Conservation (phyloP, 1,140 invertebrate genomes). For the Trachymyrmex cornetzi region DNA sequence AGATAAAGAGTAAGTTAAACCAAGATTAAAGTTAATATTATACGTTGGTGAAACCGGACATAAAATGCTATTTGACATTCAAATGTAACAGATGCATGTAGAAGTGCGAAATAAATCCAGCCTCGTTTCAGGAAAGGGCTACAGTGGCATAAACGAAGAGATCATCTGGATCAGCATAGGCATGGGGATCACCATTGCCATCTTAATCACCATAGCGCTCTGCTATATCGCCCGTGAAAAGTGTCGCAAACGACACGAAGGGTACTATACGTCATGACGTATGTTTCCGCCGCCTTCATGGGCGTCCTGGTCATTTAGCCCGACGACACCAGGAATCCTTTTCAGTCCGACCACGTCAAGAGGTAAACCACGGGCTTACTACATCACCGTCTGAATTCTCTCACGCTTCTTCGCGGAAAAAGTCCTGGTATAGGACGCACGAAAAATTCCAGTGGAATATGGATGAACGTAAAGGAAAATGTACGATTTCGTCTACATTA, state of each 20-base stretch:
- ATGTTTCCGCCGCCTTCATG: slow-evolving; percentile 80
- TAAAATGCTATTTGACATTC: neutral
- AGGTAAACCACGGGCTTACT: slow-evolving; percentile 82
- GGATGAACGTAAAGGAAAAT: neutral
- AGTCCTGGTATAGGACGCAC: neutral
- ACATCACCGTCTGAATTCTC: slow-evolving; percentile 81
- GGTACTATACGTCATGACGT: slow-evolving; percentile 91
- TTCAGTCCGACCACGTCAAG: slow-evolving; percentile 83
- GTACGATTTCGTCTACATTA: neutral
- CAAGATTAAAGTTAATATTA: too few relatives aligned
- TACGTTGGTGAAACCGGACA: too few relatives aligned
- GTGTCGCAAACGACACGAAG: slow-evolving; percentile 90
- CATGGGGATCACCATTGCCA: slow-evolving; percentile 93
- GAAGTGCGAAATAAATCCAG: slow-evolving; percentile 60
- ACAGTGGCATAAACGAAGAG: slow-evolving; percentile 94
- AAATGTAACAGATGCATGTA: neutral
- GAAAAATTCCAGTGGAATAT: neutral
- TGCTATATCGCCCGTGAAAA: slow-evolving; percentile 93
- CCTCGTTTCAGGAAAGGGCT: slow-evolving; percentile 89
- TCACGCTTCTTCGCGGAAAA: neutral
- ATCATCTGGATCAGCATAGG: slow-evolving; percentile 95
- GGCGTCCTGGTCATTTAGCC: slow-evolving; percentile 80
- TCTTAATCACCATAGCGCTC: slow-evolving; percentile 92
- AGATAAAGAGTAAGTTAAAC: too few relatives aligned
- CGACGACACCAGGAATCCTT: slow-evolving; percentile 79